Conservation (phyloP, 2,797 vertebrate species). For the Cuniculus paca region DNA sequence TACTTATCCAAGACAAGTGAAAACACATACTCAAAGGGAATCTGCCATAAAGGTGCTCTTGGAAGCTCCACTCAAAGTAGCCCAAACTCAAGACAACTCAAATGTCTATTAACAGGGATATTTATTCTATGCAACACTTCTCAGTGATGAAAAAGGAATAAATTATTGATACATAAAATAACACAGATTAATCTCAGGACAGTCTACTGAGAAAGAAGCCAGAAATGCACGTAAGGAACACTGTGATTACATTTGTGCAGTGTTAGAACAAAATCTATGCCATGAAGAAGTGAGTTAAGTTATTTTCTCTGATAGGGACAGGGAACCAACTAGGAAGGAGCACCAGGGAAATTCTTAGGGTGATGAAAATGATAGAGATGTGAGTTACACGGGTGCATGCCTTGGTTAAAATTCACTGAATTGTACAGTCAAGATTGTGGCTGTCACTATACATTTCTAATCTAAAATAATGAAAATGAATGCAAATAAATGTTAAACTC, state of each 20-base stretch:
- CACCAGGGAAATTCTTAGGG: neutral
- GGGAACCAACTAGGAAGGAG: neutral
- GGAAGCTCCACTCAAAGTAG: constrained; percentile 8
- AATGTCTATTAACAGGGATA: neutral
- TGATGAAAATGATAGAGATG: neutral
- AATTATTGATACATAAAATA: neutral
- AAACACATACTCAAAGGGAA: neutral
- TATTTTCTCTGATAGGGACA: neutral
- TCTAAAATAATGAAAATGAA: neutral
- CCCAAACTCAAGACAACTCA: neutral
- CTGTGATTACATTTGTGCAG: neutral
- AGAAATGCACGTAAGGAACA: neutral
- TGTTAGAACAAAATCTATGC: neutral
- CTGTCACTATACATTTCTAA: neutral
- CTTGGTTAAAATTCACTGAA: neutral
- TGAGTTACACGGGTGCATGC: neutral
- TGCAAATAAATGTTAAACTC: neutral
- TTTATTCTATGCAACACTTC: neutral
- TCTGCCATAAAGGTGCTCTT: neutral
- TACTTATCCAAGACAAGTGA: neutral
- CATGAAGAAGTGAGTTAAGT: neutral
- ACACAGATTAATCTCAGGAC: neutral
- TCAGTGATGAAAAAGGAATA: neutral
- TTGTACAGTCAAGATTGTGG: neutral
- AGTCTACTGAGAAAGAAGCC: neutral